Evolutionary conservation across 2,113 vertebrate genomes (phyloP), one percentile per base, ranked within the genome.

Genomic region (Dipodomys stephensi): DNA sequence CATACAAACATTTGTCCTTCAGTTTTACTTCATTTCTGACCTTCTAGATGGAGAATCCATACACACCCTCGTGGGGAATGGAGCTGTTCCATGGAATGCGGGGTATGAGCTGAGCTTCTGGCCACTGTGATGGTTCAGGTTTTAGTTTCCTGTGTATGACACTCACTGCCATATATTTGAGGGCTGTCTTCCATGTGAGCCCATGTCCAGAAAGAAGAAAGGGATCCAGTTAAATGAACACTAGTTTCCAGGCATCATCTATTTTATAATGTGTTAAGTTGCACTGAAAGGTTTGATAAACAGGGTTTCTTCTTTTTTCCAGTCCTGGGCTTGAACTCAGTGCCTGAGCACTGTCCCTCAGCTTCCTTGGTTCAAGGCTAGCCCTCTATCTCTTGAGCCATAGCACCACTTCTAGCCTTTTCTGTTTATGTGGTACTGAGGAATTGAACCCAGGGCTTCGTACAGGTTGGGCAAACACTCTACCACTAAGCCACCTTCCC

Each of bases 251-350:
- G 49, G 19, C 1, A 1, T 20, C 30, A 35, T 64, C 67, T 78
- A 82, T 79, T 69, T 84, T 39, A 25, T 46, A 20, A 83, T 64
- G 32, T 53, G 32, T 80, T 12, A 0, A 18, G 1, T 83, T 78
- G 87, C 73, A 95, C 82, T 72, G 46, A 83, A 92, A 93, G 46
- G 3, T 23, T 87, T 73, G 60, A 30, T 68, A 65, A 25, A 18
- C 60, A 62, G 60, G 60, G 49, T 13, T 53, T 53, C 49, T 53
- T 53, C 11, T 12, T 53, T 11, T 53, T 12, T 53, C 49, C 12
- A 53, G 12, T 53, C 12, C 49, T 53, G 49, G 49, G 49, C 49
- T 53, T 53, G 49, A 13, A 53, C 11, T 53, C 49, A 53, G 49
- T 9, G 8, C 49, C 49, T 53, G 49, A 53, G 12, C 49, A 53